Percentiles rank a stretch among this genome's conserved stretches.
phyloP scores from a whole-genome alignment of 2,113 vertebrate genomes.

The Leucoraja erinaceus region DNA sequence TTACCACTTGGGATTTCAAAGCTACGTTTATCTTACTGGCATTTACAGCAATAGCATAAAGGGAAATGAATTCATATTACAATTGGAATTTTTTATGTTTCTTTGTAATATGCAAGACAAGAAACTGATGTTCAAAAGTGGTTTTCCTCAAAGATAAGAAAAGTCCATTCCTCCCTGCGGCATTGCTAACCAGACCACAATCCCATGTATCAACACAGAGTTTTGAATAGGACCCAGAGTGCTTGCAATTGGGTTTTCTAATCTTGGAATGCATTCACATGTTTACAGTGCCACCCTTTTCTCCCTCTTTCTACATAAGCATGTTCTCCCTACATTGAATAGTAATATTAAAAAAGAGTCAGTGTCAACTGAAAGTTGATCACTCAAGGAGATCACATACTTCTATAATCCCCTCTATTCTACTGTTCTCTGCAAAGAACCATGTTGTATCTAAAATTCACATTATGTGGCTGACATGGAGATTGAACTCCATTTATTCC shows the following conservation, averaged over 20 bases:
- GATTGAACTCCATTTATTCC: background rate
- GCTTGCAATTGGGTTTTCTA: background rate
- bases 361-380: slow-evolving; percentile 14
- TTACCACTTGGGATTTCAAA: background rate
- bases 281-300: background rate
- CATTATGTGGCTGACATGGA: background rate
- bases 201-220: background rate
- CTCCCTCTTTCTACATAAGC: background rate
- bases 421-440: background rate
- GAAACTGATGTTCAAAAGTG: too few relatives aligned
- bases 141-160: background rate
- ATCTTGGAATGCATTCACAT: background rate
- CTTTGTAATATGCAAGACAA: background rate
- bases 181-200: background rate
- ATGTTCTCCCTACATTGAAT: background rate
- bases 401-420: background rate
- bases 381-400: background rate
- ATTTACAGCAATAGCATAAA: background rate
- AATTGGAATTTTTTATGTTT: background rate
- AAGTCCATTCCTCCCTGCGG: background rate
- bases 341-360: background rate
- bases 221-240: background rate
- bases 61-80: too few relatives aligned
- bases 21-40: background rate
- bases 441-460: background rate